Conservation (phyloP, 2,113 vertebrate genomes). For the Shinisaurus crocodilurus region DNA sequence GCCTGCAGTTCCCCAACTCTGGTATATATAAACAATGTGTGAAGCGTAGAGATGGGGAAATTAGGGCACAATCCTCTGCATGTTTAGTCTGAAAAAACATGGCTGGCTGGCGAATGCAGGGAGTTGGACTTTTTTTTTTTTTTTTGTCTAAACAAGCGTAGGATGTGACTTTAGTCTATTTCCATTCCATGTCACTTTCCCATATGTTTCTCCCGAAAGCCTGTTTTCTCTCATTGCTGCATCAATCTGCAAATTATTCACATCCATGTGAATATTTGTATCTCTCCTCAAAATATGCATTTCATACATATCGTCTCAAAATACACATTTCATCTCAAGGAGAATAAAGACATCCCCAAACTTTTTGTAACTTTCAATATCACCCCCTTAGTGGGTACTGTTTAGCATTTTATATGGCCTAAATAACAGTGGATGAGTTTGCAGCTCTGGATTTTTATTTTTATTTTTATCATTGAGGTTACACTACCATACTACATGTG, state of each 20-base stretch:
- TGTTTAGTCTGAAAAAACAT: too few species aligned
- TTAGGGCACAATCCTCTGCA: background rate
- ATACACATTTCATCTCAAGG: background rate
- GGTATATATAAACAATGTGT: too few species aligned
- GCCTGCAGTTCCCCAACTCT: too few species aligned
- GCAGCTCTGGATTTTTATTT: background rate
- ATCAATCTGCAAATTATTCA: too few species aligned
- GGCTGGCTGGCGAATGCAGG: too few species aligned
- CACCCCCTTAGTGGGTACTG: background rate
- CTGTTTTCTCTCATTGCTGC: too few species aligned
- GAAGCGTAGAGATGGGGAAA: background rate
- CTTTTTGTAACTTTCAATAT: background rate
- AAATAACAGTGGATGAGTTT: background rate
- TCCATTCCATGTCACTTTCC: too few species aligned
- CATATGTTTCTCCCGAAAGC: background rate
- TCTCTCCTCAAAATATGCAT: background rate
- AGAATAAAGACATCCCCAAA: background rate
- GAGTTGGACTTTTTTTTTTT: too few species aligned
- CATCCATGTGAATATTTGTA: too few species aligned
- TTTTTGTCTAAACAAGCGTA: too few species aligned
- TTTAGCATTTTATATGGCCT: background rate
- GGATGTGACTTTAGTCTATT: too few species aligned
- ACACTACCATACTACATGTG: background rate
- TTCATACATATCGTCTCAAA: background rate
- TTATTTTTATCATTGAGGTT: constrained; percentile 1